Base-by-base conservation (phyloP, 2,797 vertebrate genomes). In the Tiaroga cobitis region DNA sequence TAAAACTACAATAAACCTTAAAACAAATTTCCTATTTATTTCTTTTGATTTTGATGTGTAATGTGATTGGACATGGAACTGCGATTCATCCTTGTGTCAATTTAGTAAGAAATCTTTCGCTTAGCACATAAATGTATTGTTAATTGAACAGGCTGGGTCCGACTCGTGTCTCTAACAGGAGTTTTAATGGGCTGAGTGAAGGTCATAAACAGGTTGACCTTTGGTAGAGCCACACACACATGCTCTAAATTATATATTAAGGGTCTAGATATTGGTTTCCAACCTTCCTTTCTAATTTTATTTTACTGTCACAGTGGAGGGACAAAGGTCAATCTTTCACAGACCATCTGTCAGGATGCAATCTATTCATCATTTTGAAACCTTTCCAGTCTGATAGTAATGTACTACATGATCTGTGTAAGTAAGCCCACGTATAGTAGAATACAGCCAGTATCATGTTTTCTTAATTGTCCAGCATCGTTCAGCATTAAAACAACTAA, bases 101-200 rank as follows among this genome's bases (percentile, higher is more conserved):
- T 80, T 80, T 46, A 83, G 39, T 85, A 39, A 90, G 88, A 91
- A 86, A 90, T 13, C 16, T 79, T 49, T 32, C 39, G 13, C 49
- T 49, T 6, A 29, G 9, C 59, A 70, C 26, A 59, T 39, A 78
- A 51, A 85, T 91, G 18, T 43, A 65, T 82, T 80, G 88, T 46
- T 92, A 93, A 94, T 81, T 90, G 90, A 90, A 91, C 91, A 90
- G 86, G 88, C 89, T 86, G 85, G 49, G 80, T 74, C 82, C 88
- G 90, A 94, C 89, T 95, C 89, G 88, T 87, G 86, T 88, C 79
- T 86, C 88, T 93, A 93, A 94, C 81, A 92, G 92, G 88, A 85
- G 87, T 91, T 91, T 91, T 92, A 93, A 92, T 89, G 87, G 68
- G 85, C 79, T 86, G 54, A 65, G 76, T 77, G 90, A 88, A 86